These are phyloP conservation scores for Mesaphorura yosii DNA, from an alignment of 1,140 invertebrate genomes.

Conservation along the genomic window DNA sequence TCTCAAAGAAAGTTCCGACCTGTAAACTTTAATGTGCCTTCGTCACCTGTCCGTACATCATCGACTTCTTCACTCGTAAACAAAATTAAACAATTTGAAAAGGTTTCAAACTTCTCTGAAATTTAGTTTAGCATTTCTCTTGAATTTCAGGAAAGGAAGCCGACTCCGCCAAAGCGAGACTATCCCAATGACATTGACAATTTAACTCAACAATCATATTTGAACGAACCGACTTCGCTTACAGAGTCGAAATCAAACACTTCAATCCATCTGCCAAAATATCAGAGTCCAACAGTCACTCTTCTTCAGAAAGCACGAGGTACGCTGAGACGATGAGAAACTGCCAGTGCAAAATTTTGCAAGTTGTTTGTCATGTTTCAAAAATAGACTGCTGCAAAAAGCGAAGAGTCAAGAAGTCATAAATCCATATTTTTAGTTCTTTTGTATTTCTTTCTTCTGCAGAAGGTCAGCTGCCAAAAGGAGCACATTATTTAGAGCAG, in stretches of 20 bases:
- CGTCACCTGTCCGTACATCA: constrained; percentile 8
- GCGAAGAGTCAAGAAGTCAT: too few relatives aligned
- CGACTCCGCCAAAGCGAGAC: background rate
- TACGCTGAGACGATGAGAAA: constrained; percentile 43
- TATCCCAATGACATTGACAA: too few relatives aligned
- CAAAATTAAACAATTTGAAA: background rate
- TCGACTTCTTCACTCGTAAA: background rate
- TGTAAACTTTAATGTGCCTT: constrained; percentile 52
- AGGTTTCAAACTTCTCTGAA: background rate
- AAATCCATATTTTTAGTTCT: background rate
- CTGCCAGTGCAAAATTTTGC: too few relatives aligned
- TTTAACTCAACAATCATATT: too few relatives aligned
- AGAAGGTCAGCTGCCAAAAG: constrained; percentile 72
- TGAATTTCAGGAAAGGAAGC: background rate
- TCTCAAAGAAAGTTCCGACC: constrained; percentile 55
- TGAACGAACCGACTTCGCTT: background rate
- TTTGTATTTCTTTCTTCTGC: constrained; percentile 34
- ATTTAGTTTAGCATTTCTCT: background rate
- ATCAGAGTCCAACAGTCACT: constrained; percentile 77
- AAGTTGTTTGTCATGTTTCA: too few relatives aligned
- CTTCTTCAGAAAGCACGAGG: constrained; percentile 78
- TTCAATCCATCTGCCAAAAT: constrained; percentile 49
- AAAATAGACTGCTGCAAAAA: too few relatives aligned
- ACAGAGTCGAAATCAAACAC: constrained; percentile 10
- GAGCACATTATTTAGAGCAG: constrained; percentile 57